Evolutionary conservation across 1,140 invertebrate species (phyloP).

Genomic region (Drosophila azteca): DNA sequence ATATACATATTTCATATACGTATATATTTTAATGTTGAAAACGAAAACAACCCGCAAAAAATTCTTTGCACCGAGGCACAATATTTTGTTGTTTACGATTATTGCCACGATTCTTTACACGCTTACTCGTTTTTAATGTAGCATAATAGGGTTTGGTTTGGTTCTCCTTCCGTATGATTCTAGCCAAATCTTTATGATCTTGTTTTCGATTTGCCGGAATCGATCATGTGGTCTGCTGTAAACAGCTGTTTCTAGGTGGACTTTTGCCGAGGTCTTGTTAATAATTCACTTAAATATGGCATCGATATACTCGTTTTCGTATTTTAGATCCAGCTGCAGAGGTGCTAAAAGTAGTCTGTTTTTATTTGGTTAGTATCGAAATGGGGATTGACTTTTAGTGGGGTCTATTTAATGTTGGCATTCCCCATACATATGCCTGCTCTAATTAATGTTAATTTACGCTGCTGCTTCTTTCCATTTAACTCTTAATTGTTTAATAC

Average conservation of each 20-base stretch:
- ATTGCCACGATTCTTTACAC: slow-evolving; percentile 37
- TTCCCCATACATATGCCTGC: slow-evolving; percentile 3
- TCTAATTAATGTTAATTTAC: slow-evolving; percentile 74
- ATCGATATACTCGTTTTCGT: slow-evolving; percentile 19
- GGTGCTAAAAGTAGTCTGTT: slow-evolving; percentile 53
- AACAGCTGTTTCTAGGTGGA: slow-evolving; percentile 56
- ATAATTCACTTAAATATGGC: slow-evolving; percentile 63
- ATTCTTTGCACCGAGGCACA: slow-evolving; percentile 29
- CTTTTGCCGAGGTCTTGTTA: slow-evolving; percentile 42
- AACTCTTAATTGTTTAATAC: slow-evolving; percentile 52
- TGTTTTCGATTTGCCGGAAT: slow-evolving; percentile 55
- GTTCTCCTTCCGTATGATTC: too few relatives aligned
- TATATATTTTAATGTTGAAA: slow-evolving; percentile 22
- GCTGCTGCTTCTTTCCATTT: slow-evolving; percentile 42
- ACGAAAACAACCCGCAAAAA: slow-evolving; percentile 33
- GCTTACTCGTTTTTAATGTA: background rate
- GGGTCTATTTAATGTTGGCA: background rate
- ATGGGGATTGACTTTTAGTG: slow-evolving; percentile 15
- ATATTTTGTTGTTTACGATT: slow-evolving; percentile 50
- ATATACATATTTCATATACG: too few relatives aligned
- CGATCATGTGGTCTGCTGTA: slow-evolving; percentile 46
- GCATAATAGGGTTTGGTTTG: too few relatives aligned
- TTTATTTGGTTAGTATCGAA: slow-evolving; percentile 10
- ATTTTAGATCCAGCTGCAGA: slow-evolving; percentile 24
- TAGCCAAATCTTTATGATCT: slow-evolving; percentile 58